Conservation (phyloP, 2,797 vertebrate genomes). For the Notoglanidium macrostoma region DNA sequence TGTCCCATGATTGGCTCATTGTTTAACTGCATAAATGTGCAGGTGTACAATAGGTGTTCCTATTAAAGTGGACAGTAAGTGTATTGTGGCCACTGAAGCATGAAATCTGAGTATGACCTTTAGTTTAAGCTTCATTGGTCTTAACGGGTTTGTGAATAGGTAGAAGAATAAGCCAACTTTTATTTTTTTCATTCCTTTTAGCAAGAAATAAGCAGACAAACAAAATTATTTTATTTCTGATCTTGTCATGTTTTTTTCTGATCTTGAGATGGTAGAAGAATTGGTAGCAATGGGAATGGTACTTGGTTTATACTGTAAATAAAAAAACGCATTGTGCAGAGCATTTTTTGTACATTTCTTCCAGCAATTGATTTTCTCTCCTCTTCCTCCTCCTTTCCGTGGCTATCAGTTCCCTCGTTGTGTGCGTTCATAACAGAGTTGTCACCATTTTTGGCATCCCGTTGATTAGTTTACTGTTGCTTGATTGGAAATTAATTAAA, state of each 20-base stretch:
- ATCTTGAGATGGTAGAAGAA: not conserved
- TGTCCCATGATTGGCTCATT: too few relatives aligned
- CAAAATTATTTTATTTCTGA: not conserved
- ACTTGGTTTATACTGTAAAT: slow-evolving; percentile 14
- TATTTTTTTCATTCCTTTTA: slow-evolving; percentile 9
- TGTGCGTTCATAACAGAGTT: slow-evolving; percentile 66
- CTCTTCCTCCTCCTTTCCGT: not conserved
- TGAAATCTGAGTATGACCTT: not conserved
- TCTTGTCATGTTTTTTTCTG: not conserved
- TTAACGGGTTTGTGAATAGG: not conserved
- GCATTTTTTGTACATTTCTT: slow-evolving; percentile 48
- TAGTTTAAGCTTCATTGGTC: not conserved
- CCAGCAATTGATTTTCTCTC: slow-evolving; percentile 19
- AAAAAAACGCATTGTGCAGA: not conserved
- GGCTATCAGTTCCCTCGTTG: slow-evolving; percentile 36
- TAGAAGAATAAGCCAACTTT: not conserved
- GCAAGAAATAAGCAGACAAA: slow-evolving; percentile 6
- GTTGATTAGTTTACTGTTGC: slow-evolving; percentile 91
- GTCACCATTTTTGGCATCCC: slow-evolving; percentile 80
- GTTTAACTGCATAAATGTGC: too few relatives aligned
- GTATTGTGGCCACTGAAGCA: not conserved
- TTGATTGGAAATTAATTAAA: slow-evolving; percentile 89
- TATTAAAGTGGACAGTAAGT: too few relatives aligned
- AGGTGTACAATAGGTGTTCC: too few relatives aligned
- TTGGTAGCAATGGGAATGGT: not conserved